Percentiles rank a stretch among this genome's conserved stretches.
Conservation (phyloP, 2,888 invertebrate species). For the Drosophila siamana region DNA sequence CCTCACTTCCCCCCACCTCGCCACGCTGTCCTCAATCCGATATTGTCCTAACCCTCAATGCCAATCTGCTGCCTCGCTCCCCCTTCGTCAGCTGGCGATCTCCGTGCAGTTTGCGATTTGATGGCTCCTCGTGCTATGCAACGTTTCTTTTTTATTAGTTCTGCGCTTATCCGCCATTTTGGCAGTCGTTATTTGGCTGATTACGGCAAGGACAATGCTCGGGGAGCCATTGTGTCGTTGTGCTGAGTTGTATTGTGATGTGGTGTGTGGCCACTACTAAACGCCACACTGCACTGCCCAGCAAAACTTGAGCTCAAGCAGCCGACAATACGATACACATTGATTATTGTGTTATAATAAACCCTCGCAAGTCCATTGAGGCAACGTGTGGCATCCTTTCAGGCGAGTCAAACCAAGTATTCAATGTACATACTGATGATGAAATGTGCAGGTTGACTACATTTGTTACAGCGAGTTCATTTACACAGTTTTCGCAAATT, state of each 20-base stretch:
- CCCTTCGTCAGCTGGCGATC: constrained; percentile 39
- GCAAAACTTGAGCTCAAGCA: constrained; percentile 20
- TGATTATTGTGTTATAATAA: constrained; percentile 8
- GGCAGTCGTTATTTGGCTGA: constrained; percentile 75
- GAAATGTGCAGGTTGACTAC: background rate
- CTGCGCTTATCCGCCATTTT: constrained; percentile 74
- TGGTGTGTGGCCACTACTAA: constrained; percentile 6
- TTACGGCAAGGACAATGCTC: constrained; percentile 71
- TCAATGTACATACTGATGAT: background rate
- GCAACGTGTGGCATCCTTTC: background rate
- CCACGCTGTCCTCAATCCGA: background rate
- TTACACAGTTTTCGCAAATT: constrained; percentile 4
- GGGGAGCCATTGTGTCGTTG: constrained; percentile 21
- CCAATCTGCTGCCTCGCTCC: background rate
- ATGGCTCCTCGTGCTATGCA: constrained; percentile 57
- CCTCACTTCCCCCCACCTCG: no score
- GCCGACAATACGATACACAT: background rate
- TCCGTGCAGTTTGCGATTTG: constrained; percentile 63
- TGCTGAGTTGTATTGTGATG: constrained; percentile 5
- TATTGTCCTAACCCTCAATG: background rate
- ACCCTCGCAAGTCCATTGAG: background rate
- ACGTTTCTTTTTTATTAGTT: constrained; percentile 77
- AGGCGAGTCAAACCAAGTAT: background rate
- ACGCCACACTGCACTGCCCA: constrained; percentile 24
- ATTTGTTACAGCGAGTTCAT: background rate